Conservation (phyloP, 2,888 invertebrate species). For the Beris morrisii region DNA sequence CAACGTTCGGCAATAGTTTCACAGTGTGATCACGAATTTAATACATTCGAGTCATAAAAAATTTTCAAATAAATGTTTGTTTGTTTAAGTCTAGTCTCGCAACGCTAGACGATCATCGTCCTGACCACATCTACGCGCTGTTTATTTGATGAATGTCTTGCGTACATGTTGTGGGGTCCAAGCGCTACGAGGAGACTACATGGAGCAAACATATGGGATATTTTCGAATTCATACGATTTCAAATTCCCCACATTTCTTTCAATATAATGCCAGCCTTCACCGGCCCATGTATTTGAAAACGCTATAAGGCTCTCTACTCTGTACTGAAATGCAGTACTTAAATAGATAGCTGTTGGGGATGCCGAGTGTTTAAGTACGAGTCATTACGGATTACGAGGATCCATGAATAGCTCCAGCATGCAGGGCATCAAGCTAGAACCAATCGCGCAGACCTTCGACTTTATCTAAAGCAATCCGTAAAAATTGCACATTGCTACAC, state of each 20-base stretch:
- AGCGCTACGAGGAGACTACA: neutral
- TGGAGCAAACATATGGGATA: too few relatives aligned
- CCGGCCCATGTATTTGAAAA: too few relatives aligned
- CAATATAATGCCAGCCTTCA: too few relatives aligned
- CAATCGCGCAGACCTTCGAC: constrained; percentile 22
- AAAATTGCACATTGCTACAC: constrained; percentile 39
- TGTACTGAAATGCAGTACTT: too few relatives aligned
- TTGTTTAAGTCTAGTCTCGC: constrained; percentile 38
- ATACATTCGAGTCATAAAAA: constrained; percentile 30
- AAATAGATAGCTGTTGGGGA: too few relatives aligned
- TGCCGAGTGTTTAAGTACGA: too few relatives aligned
- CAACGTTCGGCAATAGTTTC: constrained; percentile 9
- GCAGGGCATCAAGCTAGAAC: neutral
- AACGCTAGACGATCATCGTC: constrained; percentile 29
- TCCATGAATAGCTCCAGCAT: too few relatives aligned
- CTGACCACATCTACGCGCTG: constrained; percentile 35
- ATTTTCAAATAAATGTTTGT: constrained; percentile 37
- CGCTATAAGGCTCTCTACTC: too few relatives aligned
- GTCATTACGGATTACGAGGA: too few relatives aligned
- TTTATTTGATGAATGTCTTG: constrained; percentile 33
- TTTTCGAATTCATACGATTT: too few relatives aligned
- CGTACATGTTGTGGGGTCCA: constrained; percentile 36
- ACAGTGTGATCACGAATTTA: constrained; percentile 12
- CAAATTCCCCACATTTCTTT: too few relatives aligned
- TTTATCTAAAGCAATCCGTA: constrained; percentile 38